Evolutionary conservation across 2,888 invertebrate species (phyloP), one percentile per base, ranked within the genome.

Genomic region (Drosophila lacicola): DNA sequence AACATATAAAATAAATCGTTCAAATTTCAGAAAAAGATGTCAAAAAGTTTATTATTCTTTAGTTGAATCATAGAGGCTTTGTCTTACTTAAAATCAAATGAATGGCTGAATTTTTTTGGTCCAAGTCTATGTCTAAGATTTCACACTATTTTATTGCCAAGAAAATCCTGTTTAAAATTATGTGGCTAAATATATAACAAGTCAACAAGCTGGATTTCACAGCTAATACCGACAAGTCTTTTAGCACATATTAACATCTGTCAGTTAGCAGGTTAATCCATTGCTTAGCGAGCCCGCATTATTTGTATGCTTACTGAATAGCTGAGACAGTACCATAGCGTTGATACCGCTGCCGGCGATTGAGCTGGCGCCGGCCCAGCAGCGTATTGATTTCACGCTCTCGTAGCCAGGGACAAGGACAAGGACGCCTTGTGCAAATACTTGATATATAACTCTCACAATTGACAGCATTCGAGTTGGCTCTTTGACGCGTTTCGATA

Each of bases 371-470:
- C 25, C 42, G 42, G 67, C 58, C 62, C 64, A 53, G 49, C 56
- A 54, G 73, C 78, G 39, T 55, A 80, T 65, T 68, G 66, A 75
- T 79, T 61, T 53, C 64, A 64, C 55, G 64, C 63, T 49, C 53
- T 62, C 51, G 33, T 53, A 25, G 65, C 80, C 88, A 86, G 72
- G 86, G 83, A 85, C 88, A 88, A 90, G 88, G 88, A 85, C 88
- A 88, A 89, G 89, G 87, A 89, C 87, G 88, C 66, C 54, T 71
- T 82, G 80, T 73, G 78, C 82, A 85, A 89, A 88, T 75, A 89
- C 88, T 82, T 65, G 53, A 80, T 46, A 19, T 56, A 37, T 50
- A 47, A 50, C 37, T 33, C 55, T 49, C 54, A 78, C 74, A 87
- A 82, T 81, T 74, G 89, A 81, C 71, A 64, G 85, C 76, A 74